A percentile compares a stretch with the other conserved stretches of the same genome.
Evolutionary conservation across 2,113 vertebrate species (phyloP).

Genomic region (Phalacrocorax pelagicus): DNA sequence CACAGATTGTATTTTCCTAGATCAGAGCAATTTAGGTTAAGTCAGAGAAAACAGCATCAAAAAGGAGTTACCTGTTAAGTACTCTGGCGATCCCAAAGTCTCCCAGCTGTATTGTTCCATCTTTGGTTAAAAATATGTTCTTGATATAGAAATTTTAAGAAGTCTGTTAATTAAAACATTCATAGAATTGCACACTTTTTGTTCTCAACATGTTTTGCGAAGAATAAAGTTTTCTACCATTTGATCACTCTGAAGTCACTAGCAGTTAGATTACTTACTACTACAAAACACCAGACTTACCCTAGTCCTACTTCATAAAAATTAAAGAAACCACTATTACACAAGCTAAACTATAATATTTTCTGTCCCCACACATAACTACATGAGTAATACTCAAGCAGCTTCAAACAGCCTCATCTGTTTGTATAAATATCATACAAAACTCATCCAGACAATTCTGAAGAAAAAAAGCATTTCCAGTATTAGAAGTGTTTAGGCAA

Average conservation of each 20-base stretch:
- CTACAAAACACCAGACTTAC: not conserved
- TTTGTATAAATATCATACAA: not conserved
- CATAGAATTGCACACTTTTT: not conserved
- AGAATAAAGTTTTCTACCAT: not conserved
- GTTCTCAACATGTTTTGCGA: not conserved
- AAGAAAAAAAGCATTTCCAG: not conserved
- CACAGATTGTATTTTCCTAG: not conserved
- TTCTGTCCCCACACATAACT: not conserved
- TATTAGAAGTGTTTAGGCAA: not conserved
- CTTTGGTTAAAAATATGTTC: constrained; percentile 99
- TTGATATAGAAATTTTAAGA: constrained; percentile 44
- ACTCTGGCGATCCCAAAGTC: constrained; percentile 98
- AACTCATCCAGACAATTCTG: not conserved
- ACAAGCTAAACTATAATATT: not conserved
- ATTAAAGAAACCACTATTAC: not conserved
- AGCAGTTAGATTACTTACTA: not conserved
- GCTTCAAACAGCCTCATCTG: not conserved
- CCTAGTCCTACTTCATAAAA: not conserved
- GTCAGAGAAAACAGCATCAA: not conserved
- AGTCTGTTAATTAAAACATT: constrained; percentile 55
- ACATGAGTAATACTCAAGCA: not conserved
- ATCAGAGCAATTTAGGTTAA: not conserved
- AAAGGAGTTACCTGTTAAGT: constrained; percentile 87
- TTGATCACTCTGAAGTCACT: not conserved
- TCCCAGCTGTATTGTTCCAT: constrained; percentile 94